Evolutionary conservation across 2,797 vertebrate genomes (phyloP).

Genomic region (Rhynchonycteris naso): DNA sequence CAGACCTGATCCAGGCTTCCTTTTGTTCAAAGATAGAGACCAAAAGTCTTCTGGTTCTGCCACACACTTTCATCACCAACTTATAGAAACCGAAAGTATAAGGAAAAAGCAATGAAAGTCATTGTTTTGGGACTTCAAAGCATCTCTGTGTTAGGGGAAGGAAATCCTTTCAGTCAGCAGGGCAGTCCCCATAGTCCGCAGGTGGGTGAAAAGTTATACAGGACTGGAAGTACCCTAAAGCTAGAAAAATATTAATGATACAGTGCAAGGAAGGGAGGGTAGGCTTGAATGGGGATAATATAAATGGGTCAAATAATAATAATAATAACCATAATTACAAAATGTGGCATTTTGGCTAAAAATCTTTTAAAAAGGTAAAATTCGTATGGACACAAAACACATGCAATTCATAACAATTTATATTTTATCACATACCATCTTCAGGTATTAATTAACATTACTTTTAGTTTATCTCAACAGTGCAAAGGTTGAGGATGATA

Average conservation of each 20-base stretch:
- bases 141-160: slow-evolving; percentile 89
- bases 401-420: slow-evolving; percentile 43
- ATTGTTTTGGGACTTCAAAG: slow-evolving; percentile 94
- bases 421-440: neutral
- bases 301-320: slow-evolving; percentile 51
- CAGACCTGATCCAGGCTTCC: slow-evolving; percentile 89
- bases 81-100: slow-evolving; percentile 90
- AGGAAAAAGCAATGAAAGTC: slow-evolving; percentile 91
- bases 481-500: neutral
- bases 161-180: slow-evolving; percentile 94
- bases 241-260: slow-evolving; percentile 85
- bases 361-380: slow-evolving; percentile 34
- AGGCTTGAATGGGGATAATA: slow-evolving; percentile 56
- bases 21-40: slow-evolving; percentile 91
- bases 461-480: slow-evolving; percentile 54
- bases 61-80: slow-evolving; percentile 92
- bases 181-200: slow-evolving; percentile 86
- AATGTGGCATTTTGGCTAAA: slow-evolving; percentile 69
- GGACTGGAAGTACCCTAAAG: slow-evolving; percentile 87
- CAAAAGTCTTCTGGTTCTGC: slow-evolving; percentile 88
- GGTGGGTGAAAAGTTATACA: slow-evolving; percentile 91
- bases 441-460: slow-evolving; percentile 38
- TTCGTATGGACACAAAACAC: neutral
- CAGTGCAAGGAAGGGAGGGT: slow-evolving; percentile 24
- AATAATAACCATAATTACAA: neutral